Evolutionary conservation across 2,888 invertebrate species (phyloP), one percentile per base, ranked within the genome.

Genomic region (Synergus laeviventris): DNA sequence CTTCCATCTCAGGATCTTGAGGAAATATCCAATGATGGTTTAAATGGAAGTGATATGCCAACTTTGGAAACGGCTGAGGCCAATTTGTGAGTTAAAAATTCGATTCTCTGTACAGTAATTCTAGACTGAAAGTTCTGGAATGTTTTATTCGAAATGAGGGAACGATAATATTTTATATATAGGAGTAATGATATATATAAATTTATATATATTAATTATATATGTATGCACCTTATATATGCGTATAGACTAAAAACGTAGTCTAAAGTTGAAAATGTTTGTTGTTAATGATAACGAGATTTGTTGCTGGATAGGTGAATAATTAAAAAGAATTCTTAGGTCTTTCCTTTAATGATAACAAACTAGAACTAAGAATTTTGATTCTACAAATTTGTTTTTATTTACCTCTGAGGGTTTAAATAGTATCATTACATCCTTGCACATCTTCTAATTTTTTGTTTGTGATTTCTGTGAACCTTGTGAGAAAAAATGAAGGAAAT

Each of bases 21-120:
- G 4, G 86, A 89, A 61, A 82, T 86, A 76, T 79, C 81, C 1
- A 87, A 81, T 18, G 86, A 82, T 74, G 84, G 82, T 0, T n/a
- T 70, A 7, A 70, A 70, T 70, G 70, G 36, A 45, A 16, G 24
- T 1, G 85, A 87, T 31, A 84, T 84, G 86, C 85, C 84, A 21
- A 80, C 84, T 49, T 80, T 85, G 8, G 84, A 88, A 70, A 79
- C 85, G 1, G 79, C 81, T 2, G 83, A 82, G 9, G 77, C 66
- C 45, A 70, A 70, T 31, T 70, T 70, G 70, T 70, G 70, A 70
- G 49, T 70, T 70, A 42, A 9, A 62, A 62, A 14, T 38, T 38
- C 61, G 61, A 36, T 60, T 61, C 24, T 61, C 60, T 62, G 38
- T 62, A 62, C 36, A 62, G 38, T 60, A 31, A 31, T 36, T 36